These are phyloP conservation scores for Anthoscopus minutus DNA, from an alignment of 2,113 vertebrate genomes.

Conservation along the genomic window DNA sequence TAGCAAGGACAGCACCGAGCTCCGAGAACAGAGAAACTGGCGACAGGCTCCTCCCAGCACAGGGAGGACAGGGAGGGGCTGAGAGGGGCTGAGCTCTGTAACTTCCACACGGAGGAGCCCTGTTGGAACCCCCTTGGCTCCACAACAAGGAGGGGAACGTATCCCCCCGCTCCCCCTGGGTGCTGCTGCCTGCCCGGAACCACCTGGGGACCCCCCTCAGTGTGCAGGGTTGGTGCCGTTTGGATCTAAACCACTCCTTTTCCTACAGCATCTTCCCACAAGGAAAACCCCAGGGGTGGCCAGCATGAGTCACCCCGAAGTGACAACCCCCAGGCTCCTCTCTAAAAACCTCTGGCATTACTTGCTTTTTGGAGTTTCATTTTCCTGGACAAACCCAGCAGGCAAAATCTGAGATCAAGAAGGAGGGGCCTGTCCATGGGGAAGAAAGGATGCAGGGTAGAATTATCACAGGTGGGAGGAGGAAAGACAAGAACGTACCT, in stretches of 20 bases:
- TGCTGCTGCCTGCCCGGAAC: background rate
- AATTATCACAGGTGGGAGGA: background rate
- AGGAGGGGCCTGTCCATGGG: background rate
- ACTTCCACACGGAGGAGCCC: background rate
- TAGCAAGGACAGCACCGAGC: background rate
- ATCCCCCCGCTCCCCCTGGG: fast-evolving
- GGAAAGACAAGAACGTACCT: background rate
- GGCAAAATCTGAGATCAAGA: background rate
- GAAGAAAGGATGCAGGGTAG: background rate
- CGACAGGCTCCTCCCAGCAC: background rate
- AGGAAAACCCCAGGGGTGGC: background rate
- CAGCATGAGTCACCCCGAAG: background rate
- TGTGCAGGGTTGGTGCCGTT: background rate
- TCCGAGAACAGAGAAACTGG: background rate
- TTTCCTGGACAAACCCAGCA: background rate
- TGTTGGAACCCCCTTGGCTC: background rate
- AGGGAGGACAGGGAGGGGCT: fast-evolving
- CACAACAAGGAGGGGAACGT: background rate
- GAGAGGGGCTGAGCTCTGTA: background rate
- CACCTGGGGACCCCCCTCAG: fast-evolving
- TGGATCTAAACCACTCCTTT: background rate
- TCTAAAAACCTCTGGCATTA: background rate
- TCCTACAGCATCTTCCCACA: background rate
- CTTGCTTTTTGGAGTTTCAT: background rate
- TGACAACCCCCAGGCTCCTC: background rate